Base-by-base conservation (phyloP, 2,113 vertebrate genomes). In the Coregonus clupeaformis region DNA sequence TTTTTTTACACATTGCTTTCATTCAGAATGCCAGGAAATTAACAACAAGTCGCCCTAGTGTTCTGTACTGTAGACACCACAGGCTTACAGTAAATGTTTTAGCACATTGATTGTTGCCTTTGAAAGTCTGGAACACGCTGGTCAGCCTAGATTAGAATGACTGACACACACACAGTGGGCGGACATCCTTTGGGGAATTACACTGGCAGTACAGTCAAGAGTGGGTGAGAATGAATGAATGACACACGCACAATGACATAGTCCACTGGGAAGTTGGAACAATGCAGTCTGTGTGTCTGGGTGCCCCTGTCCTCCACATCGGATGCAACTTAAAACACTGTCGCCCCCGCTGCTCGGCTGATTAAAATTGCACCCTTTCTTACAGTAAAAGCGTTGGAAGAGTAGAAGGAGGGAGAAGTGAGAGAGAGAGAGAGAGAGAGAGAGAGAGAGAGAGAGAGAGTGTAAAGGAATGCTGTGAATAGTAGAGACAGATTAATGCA, bases 301-400 rank as follows among this genome's bases (percentile, higher is more conserved):
- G 77, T 77, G 77, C 69, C 77, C 77, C 29, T 30, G 14, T 65
- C 85, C 69, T 87, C 77, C 78, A 70, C 86, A 83, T 88, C 62
- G 13, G 86, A 88, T 80, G 78, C 85, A 83, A 89, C 85, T 84
- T 86, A 86, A 87, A 90, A 88, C 82, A 82, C 82, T 77, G 85
- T 20, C 79, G 29, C 64, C 64, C 14, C 25, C 14, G 80, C 86
- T 79, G 74, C 80, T 84, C 30, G 63, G 55, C 85, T 85, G 83
- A 87, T 89, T 85, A 86, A 87, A 89, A 90, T 79, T 85, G 74
- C 82, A 82, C 76, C 69, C 81, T 85, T 87, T 90, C 85, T 77
- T 72, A 47, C 77, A 80, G 71, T 80, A 85, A 84, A 77, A 78
- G 71, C 74, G 3, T 57, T 36, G 29, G 59, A 29, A 14, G 57